Evolutionary conservation across 2,113 vertebrate genomes (phyloP), one percentile per base, ranked within the genome.

Genomic region (Fregata magnificens): DNA sequence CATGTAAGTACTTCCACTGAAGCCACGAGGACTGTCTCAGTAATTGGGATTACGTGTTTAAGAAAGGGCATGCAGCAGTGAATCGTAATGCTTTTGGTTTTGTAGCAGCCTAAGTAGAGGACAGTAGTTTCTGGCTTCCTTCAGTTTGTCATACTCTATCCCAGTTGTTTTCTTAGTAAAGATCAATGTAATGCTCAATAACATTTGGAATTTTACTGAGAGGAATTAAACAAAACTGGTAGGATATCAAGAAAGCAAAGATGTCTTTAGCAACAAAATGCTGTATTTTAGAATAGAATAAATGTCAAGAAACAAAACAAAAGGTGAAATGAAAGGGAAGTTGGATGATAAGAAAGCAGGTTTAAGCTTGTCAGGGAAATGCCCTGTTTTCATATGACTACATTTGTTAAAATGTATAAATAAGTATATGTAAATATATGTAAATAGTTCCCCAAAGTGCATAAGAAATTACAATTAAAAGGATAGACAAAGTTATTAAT

Each of bases 401-500:
- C n/a, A 70, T 89, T 87, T 92, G 66, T 82, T 96, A 76, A 96
- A 93, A 58, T 62, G 67, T 76, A 90, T 76, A 81, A 91, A 80
- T 88, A 93, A 89, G 58, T 59, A 90, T 59, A 90, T 80, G 73
- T 84, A 95, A 96, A 95, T 90, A 52, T 82, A 90, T 91, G 88
- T 82, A 94, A 88, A 83, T 96, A 91, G 62, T 80, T 95, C 66
- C 63, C 55, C 71, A 76, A 95, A 95, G 70, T 63, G 79, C 95
- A 71, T 92, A 88, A 93, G 63, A 96, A 97, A 71, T 65, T 86
- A 91, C 53, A 93, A 95, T 94, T 94, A 93, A 83, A 93, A 94
- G 65, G 53, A 83, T 44, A 96, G 93, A 73, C 58, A 78, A 88
- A 91, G 36, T 92, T 94, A 94, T 82, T 80, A 95, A 96, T 78